Evolutionary conservation across 2,888 invertebrate species (phyloP).

Genomic region (Athalia cordata): DNA sequence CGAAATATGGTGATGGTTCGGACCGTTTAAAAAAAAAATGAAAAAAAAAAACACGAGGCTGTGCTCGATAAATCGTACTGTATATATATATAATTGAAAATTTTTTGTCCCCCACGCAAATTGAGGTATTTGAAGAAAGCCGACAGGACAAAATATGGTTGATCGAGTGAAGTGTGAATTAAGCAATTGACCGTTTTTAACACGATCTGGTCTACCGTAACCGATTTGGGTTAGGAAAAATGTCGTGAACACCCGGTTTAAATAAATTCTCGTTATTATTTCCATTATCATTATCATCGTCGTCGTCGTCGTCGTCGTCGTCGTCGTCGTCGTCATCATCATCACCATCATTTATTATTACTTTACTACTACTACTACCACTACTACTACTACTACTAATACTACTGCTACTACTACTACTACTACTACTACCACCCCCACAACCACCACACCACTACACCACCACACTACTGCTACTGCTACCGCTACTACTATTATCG

Average conservation of each 20-base stretch:
- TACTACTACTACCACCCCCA: not conserved
- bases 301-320: not conserved
- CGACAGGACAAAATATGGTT: not conserved
- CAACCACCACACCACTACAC: too few relatives aligned
- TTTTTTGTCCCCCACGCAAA: slow-evolving; percentile 6
- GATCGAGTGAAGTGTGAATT: slow-evolving; percentile 10
- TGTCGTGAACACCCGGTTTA: slow-evolving; percentile 7
- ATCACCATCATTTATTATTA: not conserved
- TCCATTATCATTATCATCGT: not conserved
- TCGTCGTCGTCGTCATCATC: not conserved
- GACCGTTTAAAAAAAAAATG: not conserved
- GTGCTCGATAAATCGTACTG: slow-evolving; percentile 37
- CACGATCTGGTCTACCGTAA: not conserved
- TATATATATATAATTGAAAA: slow-evolving; percentile 14
- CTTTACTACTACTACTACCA: slow-evolving; percentile 6
- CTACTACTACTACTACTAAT: slow-evolving; percentile 9
- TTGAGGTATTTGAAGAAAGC: not conserved
- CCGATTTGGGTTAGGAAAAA: not conserved
- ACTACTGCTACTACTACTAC: slow-evolving; percentile 2
- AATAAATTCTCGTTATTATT: slow-evolving; percentile 13
- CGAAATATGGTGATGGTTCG: slow-evolving; percentile 15
- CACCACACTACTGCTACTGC: too few relatives aligned
- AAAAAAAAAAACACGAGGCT: not conserved
- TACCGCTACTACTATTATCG: too few relatives aligned
- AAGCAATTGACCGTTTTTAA: not conserved